Evolutionary conservation across 2,888 invertebrate genomes (phyloP).

Genomic region (Elgonia sp.): DNA sequence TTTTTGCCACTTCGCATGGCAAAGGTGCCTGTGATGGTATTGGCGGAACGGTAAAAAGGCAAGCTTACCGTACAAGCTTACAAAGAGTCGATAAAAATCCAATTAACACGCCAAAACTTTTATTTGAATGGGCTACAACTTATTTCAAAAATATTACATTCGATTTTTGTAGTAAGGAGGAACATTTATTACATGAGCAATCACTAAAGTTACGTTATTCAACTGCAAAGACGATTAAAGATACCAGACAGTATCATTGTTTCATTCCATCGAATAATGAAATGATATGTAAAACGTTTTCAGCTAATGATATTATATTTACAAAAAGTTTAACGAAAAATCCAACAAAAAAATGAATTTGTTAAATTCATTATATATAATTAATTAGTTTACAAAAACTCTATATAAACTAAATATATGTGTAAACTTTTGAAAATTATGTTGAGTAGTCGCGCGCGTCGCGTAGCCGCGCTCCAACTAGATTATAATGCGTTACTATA

Average conservation of each 20-base stretch:
- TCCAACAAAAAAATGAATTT: not conserved
- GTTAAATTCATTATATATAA: not conserved
- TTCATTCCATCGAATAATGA: not conserved
- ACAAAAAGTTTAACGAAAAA: not conserved
- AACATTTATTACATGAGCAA: slow-evolving; percentile 7
- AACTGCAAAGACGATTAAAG: not conserved
- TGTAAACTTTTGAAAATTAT: too few relatives aligned
- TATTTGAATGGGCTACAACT: slow-evolving; percentile 45
- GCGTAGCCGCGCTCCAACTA: too few relatives aligned
- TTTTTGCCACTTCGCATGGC: slow-evolving; percentile 61
- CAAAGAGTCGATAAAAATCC: slow-evolving; percentile 34
- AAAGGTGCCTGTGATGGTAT: slow-evolving; percentile 63
- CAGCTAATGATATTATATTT: not conserved
- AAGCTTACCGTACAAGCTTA: slow-evolving; percentile 57
- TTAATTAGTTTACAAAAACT: too few relatives aligned
- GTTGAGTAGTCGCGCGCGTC: too few relatives aligned
- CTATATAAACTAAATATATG: too few relatives aligned
- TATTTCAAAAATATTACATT: slow-evolving; percentile 44
- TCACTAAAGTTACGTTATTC: not conserved
- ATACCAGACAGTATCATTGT: slow-evolving; percentile 32
- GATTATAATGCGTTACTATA: too few relatives aligned
- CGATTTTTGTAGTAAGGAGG: slow-evolving; percentile 25
- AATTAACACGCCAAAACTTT: slow-evolving; percentile 16
- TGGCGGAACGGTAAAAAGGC: slow-evolving; percentile 41
- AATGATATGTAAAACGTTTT: not conserved